Conservation (phyloP, 2,888 invertebrate genomes). For the Zygogramma bicolorata region DNA sequence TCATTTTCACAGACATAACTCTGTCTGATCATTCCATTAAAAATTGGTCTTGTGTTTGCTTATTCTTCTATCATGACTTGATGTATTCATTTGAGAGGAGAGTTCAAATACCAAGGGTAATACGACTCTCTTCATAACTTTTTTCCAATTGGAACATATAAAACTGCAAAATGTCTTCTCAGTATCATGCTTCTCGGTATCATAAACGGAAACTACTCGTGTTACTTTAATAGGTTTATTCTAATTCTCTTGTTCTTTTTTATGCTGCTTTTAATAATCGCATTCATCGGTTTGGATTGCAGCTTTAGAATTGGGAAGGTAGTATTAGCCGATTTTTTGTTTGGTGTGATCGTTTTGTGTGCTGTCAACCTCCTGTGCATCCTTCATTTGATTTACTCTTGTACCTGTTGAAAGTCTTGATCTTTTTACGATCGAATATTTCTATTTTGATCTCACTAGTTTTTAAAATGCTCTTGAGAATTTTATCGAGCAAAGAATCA, state of each 20-base stretch:
- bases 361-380: slow-evolving; percentile 76
- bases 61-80: not conserved
- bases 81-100: not conserved
- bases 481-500: not conserved
- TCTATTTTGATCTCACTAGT: too few relatives aligned
- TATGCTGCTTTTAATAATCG: slow-evolving; percentile 55
- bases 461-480: too few relatives aligned
- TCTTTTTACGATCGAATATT: too few relatives aligned
- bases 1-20: too few relatives aligned
- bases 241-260: slow-evolving; percentile 42
- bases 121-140: too few relatives aligned
- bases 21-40: too few relatives aligned
- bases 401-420: slow-evolving; percentile 49
- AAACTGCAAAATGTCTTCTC: too few relatives aligned
- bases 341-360: slow-evolving; percentile 76
- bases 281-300: slow-evolving; percentile 53
- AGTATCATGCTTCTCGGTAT: too few relatives aligned
- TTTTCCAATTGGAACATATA: too few relatives aligned
- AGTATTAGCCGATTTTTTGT: slow-evolving; percentile 81
- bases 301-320: slow-evolving; percentile 84
- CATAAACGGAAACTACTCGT: too few relatives aligned
- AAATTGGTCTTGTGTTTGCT: too few relatives aligned
- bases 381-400: slow-evolving; percentile 72
- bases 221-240: slow-evolving; percentile 12
- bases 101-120: not conserved